These are phyloP conservation scores for Temnothorax longispinosus DNA, from an alignment of 1,140 invertebrate species.

Conservation along the genomic window DNA sequence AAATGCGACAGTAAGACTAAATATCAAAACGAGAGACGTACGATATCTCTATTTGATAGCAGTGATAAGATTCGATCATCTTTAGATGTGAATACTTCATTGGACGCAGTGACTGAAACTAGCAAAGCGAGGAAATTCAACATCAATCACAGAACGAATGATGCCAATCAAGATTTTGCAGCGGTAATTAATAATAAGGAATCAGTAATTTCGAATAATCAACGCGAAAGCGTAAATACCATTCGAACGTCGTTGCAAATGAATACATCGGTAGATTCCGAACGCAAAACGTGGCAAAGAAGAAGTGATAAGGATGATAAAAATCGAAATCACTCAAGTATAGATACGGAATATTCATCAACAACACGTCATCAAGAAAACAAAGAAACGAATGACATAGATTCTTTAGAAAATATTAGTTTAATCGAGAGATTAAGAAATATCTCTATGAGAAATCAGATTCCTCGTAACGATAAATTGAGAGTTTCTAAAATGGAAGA, in stretches of 20 bases:
- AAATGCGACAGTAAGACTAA: neutral
- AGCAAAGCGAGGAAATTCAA: neutral
- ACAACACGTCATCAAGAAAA: neutral
- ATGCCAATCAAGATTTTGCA: neutral
- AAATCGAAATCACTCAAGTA: neutral
- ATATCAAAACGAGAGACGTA: neutral
- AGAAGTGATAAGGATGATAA: constrained; percentile 1
- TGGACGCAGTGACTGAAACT: constrained; percentile 59
- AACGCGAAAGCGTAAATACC: constrained; percentile 53
- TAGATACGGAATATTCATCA: neutral
- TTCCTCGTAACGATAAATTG: neutral
- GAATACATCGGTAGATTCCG: constrained; percentile 78
- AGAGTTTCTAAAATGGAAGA: neutral
- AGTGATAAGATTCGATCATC: constrained; percentile 65
- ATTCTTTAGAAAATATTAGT: constrained; percentile 38
- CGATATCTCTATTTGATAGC: neutral
- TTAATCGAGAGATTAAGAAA: constrained; percentile 53
- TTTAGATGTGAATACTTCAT: constrained; percentile 77
- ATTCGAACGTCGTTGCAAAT: constrained; percentile 74
- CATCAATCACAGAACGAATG: neutral
- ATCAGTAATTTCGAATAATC: neutral
- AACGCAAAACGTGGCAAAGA: neutral
- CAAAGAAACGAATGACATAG: neutral
- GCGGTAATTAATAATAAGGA: neutral
- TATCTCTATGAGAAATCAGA: neutral